These are phyloP conservation scores for Notodonta ziczac DNA, from an alignment of 2,888 invertebrate genomes.

Conservation along the genomic window DNA sequence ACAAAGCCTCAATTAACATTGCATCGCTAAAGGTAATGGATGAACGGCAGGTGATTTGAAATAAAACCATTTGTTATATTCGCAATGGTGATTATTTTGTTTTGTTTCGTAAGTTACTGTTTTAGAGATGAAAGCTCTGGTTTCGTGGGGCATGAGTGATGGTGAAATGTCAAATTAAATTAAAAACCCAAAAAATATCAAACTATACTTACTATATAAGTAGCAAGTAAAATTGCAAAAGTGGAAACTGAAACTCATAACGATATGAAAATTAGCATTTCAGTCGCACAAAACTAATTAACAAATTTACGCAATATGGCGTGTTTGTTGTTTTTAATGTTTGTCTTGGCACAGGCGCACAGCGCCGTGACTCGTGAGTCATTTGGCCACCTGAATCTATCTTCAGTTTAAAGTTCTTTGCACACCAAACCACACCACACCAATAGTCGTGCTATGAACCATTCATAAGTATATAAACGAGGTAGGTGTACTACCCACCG, in stretches of 20 bases:
- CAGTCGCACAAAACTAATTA: conserved; percentile 7
- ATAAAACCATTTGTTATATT: conserved; percentile 52
- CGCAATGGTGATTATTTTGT: conserved; percentile 38
- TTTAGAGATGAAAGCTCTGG: conserved; percentile 51
- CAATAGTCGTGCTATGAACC: too few relatives aligned
- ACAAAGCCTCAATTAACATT: conserved; percentile 9
- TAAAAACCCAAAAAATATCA: not conserved
- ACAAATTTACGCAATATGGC: conserved; percentile 22
- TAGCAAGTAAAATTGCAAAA: too few relatives aligned
- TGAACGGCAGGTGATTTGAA: conserved; percentile 55
- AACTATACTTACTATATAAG: too few relatives aligned
- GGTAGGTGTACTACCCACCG: too few relatives aligned
- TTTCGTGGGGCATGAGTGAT: conserved; percentile 23
- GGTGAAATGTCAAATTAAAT: conserved; percentile 37
- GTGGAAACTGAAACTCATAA: too few relatives aligned
- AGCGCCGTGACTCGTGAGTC: conserved; percentile 45
- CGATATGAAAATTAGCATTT: too few relatives aligned
- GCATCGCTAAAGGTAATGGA: conserved; percentile 44
- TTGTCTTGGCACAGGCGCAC: conserved; percentile 57
- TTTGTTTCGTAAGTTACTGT: conserved; percentile 40
- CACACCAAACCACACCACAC: too few relatives aligned
- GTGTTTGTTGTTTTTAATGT: conserved; percentile 50
- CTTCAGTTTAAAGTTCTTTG: conserved; percentile 30
- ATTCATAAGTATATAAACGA: too few relatives aligned
- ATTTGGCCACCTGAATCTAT: conserved; percentile 68